A percentile compares a stretch with the other conserved stretches of the same genome.
phyloP scores from a whole-genome alignment of 2,888 invertebrate genomes.

The Drosophila algonquin region DNA sequence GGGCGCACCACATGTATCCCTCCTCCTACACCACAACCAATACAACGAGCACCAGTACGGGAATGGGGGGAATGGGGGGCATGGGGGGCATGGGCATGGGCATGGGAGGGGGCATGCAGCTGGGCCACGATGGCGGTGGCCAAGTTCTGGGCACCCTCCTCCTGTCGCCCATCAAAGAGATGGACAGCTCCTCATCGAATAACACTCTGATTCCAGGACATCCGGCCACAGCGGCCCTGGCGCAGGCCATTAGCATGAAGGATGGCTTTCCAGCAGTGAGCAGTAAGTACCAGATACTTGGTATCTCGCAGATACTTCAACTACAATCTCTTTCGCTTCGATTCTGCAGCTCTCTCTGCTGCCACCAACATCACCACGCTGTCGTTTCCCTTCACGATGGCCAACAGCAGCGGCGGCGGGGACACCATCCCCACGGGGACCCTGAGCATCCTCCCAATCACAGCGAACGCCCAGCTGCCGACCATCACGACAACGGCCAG shows the following conservation, averaged over 20 bases:
- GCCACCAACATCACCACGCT: constrained; percentile 81
- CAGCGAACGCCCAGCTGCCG: constrained; percentile 69
- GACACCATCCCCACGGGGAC: constrained; percentile 80
- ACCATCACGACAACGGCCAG: constrained; percentile 76
- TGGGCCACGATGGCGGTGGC: constrained; percentile 85
- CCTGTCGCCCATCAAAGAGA: constrained; percentile 92
- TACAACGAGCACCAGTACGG: constrained; percentile 51
- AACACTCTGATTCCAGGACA: constrained; percentile 90
- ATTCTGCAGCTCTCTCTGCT: constrained; percentile 60
- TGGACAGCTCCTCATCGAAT: constrained; percentile 90
- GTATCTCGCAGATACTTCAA: too few species aligned
- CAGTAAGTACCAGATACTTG: constrained; percentile 57
- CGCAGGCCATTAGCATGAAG: constrained; percentile 87
- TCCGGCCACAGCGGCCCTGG: constrained; percentile 90
- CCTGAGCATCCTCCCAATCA: constrained; percentile 80
- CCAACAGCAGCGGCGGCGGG: constrained; percentile 75
- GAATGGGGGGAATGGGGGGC: constrained; percentile 29
- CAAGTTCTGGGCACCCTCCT: constrained; percentile 91
- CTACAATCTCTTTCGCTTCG: neutral
- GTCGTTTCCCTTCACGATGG: constrained; percentile 83
- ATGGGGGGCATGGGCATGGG: neutral
- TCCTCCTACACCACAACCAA: constrained; percentile 70
- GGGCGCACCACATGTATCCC: constrained; percentile 83
- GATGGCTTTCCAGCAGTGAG: constrained; percentile 58
- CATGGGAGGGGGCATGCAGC: constrained; percentile 58